Base-by-base conservation (phyloP, 1,140 invertebrate genomes). In the Psilanteris sp. region DNA sequence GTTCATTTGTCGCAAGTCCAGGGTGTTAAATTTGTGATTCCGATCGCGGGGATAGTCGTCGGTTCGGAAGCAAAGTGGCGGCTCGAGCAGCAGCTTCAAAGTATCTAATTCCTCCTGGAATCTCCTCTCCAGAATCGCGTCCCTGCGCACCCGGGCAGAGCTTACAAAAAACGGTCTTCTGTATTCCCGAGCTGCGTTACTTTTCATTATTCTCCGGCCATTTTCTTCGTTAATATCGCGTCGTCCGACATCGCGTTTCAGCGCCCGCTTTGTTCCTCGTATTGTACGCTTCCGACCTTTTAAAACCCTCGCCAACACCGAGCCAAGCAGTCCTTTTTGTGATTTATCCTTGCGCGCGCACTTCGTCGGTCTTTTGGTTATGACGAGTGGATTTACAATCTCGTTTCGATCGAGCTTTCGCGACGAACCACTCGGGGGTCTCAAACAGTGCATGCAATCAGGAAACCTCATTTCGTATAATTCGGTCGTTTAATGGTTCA, bases 1-100 rank as follows among this genome's bases (percentile, higher is more conserved):
- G 24, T 88, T 88, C 75, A 88, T 87, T 15, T 78, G 27, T 8
- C 67, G 81, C 27, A 87, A 82, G 26, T 88, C 87, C 29, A 88
- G 44, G 3, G 81, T 86, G 16, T 83, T 85, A 4, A 88, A 71
- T 41, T 79, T 79, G 22, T 79, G 83, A 6, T 80, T 79, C 22
- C 79, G 83, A 6, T 80, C 54, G 0, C 75, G 41, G 7, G 50
- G 50, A n/a, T 32, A 55, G 13, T 80, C 68, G 13, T 48, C 41
- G 29, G 78, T 81, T 8, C 68, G 44, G 31, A 85, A 84, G 34
- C 62, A 71, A 7, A 64, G 48, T 8, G 83, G 80, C 4, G 82
- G 79, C 15, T 86, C 85, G 31, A 86, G 74, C 32, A 88, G 70
- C 32, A 82, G 79, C 46, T 82, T 84, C 26, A 85, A 31, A 43